These are phyloP conservation scores for Naso thynnoides DNA, from an alignment of 2,797 vertebrate species.

Conservation along the genomic window DNA sequence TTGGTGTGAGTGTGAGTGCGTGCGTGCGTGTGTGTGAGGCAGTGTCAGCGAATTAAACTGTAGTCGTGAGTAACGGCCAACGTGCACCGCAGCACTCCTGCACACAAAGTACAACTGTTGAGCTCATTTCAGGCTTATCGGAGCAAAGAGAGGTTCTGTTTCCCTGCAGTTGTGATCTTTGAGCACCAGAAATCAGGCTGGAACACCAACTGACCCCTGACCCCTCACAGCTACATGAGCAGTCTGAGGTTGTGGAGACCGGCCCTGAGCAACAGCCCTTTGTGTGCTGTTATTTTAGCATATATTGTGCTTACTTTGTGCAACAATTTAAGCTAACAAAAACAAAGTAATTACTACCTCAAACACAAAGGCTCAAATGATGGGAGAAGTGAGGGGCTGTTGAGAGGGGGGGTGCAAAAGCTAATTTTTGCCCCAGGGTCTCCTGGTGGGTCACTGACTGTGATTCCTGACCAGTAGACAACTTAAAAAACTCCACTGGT, in stretches of 20 bases:
- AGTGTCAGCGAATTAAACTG: constrained; percentile 5
- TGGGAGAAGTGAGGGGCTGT: not conserved
- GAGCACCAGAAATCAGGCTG: not conserved
- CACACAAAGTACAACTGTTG: not conserved
- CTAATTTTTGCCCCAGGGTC: not conserved
- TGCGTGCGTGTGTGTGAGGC: constrained; percentile 27
- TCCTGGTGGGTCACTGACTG: not conserved
- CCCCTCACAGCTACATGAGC: not conserved
- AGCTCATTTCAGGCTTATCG: not conserved
- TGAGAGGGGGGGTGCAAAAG: not conserved
- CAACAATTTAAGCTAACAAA: not conserved
- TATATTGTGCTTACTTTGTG: not conserved
- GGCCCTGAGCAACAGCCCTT: not conserved
- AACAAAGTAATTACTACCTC: not conserved
- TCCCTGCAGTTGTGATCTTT: not conserved
- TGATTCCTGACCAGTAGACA: no score
- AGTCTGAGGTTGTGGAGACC: not conserved
- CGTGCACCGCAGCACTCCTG: not conserved
- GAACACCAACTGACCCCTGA: not conserved
- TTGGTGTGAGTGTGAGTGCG: constrained; percentile 77
- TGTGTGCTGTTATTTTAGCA: not conserved
- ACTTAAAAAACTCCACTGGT: not conserved
- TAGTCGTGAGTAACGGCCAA: constrained; percentile 42
- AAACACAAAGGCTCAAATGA: not conserved
- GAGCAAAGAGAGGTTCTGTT: not conserved